Percentiles rank a stretch among this genome's conserved stretches.
Conservation (phyloP, 2,113 vertebrate genomes). For the Daubentonia madagascariensis region DNA sequence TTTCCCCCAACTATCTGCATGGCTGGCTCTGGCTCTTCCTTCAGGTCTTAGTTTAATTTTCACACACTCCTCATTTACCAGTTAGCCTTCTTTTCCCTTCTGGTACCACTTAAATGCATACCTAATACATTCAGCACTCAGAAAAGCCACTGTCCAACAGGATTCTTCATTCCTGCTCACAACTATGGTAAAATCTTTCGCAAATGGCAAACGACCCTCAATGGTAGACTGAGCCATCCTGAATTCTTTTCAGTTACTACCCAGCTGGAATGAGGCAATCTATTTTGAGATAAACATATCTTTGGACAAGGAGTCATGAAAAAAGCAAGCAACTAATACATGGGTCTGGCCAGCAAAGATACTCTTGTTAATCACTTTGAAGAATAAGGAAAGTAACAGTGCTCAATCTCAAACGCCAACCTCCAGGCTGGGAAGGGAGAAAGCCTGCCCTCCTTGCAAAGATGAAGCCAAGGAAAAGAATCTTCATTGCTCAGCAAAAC, state of each 20-base stretch:
- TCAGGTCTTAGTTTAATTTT: background rate
- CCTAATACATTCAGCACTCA: background rate
- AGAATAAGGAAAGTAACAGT: background rate
- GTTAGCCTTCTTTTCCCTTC: background rate
- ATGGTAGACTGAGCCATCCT: background rate
- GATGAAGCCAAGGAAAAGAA: background rate
- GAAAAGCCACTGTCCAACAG: background rate
- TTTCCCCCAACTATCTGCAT: background rate
- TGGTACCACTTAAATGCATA: background rate
- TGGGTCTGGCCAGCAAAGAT: background rate
- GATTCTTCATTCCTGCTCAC: conserved; percentile 19
- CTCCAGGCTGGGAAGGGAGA: background rate
- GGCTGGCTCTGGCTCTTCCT: background rate
- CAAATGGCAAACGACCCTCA: background rate
- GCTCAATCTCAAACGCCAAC: background rate
- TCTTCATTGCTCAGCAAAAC: background rate
- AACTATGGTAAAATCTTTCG: background rate
- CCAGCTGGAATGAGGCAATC: background rate
- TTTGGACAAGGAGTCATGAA: conserved; percentile 12
- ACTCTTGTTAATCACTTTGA: background rate
- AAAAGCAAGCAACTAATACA: conserved; percentile 39
- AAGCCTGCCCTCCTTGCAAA: background rate
- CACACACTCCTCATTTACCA: background rate
- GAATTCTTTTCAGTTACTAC: conserved; percentile 44
- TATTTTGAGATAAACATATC: background rate